Percentiles rank a stretch among this genome's conserved stretches.
Conservation (phyloP, 2,888 invertebrate genomes). For the Hirudinaria manillensis region DNA sequence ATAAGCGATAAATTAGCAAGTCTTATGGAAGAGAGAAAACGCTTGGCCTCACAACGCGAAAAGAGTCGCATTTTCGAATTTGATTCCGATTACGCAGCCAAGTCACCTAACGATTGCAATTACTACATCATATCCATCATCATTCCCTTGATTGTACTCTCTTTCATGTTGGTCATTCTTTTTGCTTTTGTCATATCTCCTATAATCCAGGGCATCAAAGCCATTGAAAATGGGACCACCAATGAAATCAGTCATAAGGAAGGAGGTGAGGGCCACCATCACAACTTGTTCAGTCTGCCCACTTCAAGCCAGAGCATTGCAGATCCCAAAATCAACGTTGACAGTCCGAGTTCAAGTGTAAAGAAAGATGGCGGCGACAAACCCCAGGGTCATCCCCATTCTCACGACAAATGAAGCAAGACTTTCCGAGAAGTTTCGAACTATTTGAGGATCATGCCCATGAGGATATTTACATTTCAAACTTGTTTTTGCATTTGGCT, state of each 20-base stretch:
- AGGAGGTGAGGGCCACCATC: background rate
- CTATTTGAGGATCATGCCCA: no score
- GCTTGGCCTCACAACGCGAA: background rate
- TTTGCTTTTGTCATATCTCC: conserved; percentile 12
- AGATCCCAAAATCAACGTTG: background rate
- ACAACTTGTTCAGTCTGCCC: background rate
- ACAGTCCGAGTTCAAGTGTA: background rate
- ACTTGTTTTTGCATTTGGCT: no score
- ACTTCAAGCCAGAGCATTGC: no score
- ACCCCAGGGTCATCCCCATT: background rate
- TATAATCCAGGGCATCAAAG: conserved; percentile 13
- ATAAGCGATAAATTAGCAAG: background rate
- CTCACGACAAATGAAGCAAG: background rate
- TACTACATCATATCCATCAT: conserved; percentile 17
- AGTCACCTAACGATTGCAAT: background rate
- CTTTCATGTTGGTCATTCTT: conserved; percentile 6
- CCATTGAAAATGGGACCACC: background rate
- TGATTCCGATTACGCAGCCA: background rate
- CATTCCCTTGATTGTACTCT: background rate
- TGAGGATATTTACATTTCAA: no score
- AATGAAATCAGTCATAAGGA: background rate
- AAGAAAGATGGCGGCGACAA: background rate
- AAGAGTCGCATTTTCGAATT: background rate
- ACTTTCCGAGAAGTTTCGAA: no score
- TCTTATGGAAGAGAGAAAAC: background rate